phyloP scores from a whole-genome alignment of 2,797 vertebrate species.

The Avahi laniger region DNA sequence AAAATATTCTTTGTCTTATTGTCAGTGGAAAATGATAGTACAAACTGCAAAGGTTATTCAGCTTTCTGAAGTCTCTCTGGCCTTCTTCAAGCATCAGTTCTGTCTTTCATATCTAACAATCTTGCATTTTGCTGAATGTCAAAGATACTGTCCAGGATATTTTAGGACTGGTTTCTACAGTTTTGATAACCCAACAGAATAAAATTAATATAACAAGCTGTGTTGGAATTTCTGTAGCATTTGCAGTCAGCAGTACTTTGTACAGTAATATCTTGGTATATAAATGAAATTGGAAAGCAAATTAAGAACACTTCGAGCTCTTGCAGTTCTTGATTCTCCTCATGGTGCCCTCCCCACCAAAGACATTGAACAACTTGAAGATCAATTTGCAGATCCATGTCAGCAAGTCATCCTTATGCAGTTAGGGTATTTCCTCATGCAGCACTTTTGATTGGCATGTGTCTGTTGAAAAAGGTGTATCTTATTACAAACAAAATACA shows the following conservation, averaged over 20 bases:
- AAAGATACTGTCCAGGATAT: not conserved
- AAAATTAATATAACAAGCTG: not conserved
- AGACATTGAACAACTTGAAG: constrained; percentile 38
- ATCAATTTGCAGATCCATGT: constrained; percentile 59
- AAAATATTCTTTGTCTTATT: not conserved
- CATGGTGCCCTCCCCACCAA: not conserved
- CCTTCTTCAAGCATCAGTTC: not conserved
- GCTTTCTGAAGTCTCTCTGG: not conserved
- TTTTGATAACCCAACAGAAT: not conserved
- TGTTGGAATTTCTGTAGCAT: not conserved
- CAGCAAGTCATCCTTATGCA: constrained; percentile 44
- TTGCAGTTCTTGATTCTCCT: constrained; percentile 18
- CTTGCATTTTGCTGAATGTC: not conserved
- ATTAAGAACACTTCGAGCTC: not conserved
- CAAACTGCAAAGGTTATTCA: not conserved
- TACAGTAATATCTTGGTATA: not conserved
- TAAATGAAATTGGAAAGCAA: not conserved
- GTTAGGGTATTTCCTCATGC: constrained; percentile 61
- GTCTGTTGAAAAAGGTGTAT: constrained; percentile 69
- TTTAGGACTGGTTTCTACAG: not conserved
- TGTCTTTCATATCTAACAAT: not conserved
- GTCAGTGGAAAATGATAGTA: not conserved
- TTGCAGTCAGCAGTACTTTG: not conserved
- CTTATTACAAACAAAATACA: constrained; percentile 77
- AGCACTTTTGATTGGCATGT: constrained; percentile 72